A percentile compares a stretch with the other conserved stretches of the same genome.
Conservation (phyloP, 2,888 invertebrate genomes). For the Carterocephalus palaemon region DNA sequence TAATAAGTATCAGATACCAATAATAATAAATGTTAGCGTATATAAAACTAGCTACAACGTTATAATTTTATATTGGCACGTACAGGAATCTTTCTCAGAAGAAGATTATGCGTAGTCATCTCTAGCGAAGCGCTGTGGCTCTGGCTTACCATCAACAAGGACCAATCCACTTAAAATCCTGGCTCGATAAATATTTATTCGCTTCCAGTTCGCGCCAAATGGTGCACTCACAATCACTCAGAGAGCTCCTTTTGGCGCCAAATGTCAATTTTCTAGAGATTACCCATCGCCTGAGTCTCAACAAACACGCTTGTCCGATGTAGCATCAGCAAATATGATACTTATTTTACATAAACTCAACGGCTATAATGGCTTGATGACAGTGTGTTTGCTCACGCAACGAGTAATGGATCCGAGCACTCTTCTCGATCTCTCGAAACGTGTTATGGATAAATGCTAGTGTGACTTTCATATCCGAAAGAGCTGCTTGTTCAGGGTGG, state of each 20-base stretch:
- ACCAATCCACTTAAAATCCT: constrained; percentile 47
- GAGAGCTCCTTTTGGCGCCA: constrained; percentile 55
- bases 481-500: constrained; percentile 20
- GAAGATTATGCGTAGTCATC: constrained; percentile 19
- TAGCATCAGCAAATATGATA: constrained; percentile 36
- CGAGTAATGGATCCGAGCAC: constrained; percentile 67
- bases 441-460: constrained; percentile 68
- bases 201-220: constrained; percentile 64
- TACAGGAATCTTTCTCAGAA: constrained; percentile 15
- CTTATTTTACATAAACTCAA: constrained; percentile 42
- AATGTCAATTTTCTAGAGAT: constrained; percentile 62
- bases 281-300: constrained; percentile 52
- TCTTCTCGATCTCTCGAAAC: constrained; percentile 68
- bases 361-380: constrained; percentile 48
- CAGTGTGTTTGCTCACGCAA: constrained; percentile 57
- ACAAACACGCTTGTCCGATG: constrained; percentile 40
- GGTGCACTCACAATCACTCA: constrained; percentile 53
- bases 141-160: constrained; percentile 12
- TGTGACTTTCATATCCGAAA: constrained; percentile 55
- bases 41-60: no score
- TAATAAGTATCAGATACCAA: constrained; percentile 9
- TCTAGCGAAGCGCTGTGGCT: constrained; percentile 7
- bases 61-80: constrained; percentile 9
- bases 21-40: background rate
- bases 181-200: constrained; percentile 60